Conservation (phyloP, 2,888 invertebrate genomes). For the Notodonta dromedarius region DNA sequence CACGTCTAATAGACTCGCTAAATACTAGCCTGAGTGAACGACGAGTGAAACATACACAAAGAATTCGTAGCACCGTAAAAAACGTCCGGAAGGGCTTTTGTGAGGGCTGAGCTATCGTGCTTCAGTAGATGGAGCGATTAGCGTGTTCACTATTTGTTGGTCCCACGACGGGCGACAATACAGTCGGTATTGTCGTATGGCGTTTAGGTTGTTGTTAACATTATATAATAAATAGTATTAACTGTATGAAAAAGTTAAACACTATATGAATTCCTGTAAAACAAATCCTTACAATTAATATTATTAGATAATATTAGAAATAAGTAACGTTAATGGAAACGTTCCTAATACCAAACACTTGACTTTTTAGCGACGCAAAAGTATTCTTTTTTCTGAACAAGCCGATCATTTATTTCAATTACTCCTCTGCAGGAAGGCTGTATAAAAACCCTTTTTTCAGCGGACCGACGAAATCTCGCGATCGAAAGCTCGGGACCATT, state of each 20-base stretch:
- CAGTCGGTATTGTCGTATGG: neutral
- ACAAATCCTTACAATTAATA: too few relatives aligned
- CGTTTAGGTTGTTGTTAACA: too few relatives aligned
- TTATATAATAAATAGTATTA: too few relatives aligned
- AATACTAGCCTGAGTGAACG: slow-evolving; percentile 10
- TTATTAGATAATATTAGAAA: too few relatives aligned
- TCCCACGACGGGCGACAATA: slow-evolving; percentile 20
- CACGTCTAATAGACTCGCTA: slow-evolving; percentile 14
- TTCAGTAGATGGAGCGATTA: slow-evolving; percentile 11
- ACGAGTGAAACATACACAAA: slow-evolving; percentile 19
- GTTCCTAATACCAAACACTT: slow-evolving; percentile 16
- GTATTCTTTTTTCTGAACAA: slow-evolving; percentile 9
- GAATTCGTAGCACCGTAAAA: slow-evolving; percentile 12
- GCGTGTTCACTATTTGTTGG: slow-evolving; percentile 13
- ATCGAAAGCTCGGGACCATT: slow-evolving; percentile 40
- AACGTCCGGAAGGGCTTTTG: slow-evolving; percentile 11
- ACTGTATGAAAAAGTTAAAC: too few relatives aligned
- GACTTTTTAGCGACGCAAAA: neutral
- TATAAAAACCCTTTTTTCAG: slow-evolving; percentile 35
- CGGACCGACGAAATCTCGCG: slow-evolving; percentile 17
- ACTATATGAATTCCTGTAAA: too few relatives aligned
- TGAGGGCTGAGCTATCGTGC: neutral
- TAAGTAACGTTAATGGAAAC: neutral
- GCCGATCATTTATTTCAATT: slow-evolving; percentile 47
- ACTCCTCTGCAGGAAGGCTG: slow-evolving; percentile 36